phyloP scores from a whole-genome alignment of 1,140 invertebrate genomes.

The Trissolcus basalis region DNA sequence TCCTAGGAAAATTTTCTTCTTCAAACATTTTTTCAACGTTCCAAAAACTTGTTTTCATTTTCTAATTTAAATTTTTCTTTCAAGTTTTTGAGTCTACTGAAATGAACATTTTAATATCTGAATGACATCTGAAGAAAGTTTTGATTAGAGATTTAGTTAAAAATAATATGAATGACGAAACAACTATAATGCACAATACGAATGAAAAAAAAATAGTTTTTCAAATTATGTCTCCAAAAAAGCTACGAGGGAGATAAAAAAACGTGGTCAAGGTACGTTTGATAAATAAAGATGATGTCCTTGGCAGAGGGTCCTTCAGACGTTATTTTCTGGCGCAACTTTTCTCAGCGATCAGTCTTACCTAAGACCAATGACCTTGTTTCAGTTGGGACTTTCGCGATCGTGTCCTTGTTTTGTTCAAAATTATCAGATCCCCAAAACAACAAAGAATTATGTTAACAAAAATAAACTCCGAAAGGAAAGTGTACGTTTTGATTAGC shows the following conservation, averaged over 20 bases:
- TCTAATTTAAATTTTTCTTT: no score
- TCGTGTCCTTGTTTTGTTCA: conserved; percentile 24
- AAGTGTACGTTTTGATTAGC: neutral
- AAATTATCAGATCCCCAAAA: neutral
- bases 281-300: conserved; percentile 45
- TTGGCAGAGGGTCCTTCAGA: conserved; percentile 38
- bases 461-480: conserved; percentile 4
- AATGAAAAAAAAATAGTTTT: neutral
- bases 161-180: no score
- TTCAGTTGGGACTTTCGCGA: conserved; percentile 35
- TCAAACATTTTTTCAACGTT: no score
- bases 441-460: neutral
- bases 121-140: no score
- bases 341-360: conserved; percentile 43
- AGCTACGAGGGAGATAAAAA: conserved; percentile 12
- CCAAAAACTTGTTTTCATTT: no score
- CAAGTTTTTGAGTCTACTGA: no score
- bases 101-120: no score
- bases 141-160: no score
- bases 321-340: conserved; percentile 37
- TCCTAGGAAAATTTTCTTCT: neutral
- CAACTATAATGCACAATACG: no score
- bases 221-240: neutral
- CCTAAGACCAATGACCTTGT: conserved; percentile 45
- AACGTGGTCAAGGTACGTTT: conserved; percentile 22